phyloP scores from a whole-genome alignment of 2,113 vertebrate species.

The Typhlomys cinereus region DNA sequence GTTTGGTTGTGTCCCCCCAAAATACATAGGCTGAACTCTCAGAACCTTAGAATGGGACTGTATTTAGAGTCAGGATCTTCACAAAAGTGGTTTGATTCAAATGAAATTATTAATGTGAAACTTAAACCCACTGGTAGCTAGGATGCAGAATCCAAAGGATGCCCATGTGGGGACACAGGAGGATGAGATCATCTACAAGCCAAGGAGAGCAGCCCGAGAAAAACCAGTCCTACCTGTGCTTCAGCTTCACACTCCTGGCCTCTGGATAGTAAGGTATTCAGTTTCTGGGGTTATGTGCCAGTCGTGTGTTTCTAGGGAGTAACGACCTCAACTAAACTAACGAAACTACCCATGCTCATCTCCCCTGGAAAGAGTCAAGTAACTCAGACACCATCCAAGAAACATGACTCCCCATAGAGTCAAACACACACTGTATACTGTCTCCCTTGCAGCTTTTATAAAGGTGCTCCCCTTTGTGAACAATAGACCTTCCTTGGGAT shows the following conservation, averaged over 20 bases:
- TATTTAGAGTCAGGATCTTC: not conserved
- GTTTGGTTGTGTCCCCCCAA: not conserved
- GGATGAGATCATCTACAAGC: fast-evolving
- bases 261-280: not conserved
- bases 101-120: not conserved
- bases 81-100: not conserved
- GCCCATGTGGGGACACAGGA: not conserved
- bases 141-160: too few relatives aligned
- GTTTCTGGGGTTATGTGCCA: fast-evolving
- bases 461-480: not conserved
- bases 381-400: not conserved
- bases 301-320: fast-evolving
- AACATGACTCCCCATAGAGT: fast-evolving
- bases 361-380: not conserved
- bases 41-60: not conserved
- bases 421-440: too few relatives aligned
- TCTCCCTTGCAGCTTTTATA: fast-evolving
- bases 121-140: not conserved
- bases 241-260: not conserved
- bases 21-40: fast-evolving
- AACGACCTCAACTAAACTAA: fast-evolving
- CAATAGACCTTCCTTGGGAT: not conserved
- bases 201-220: not conserved
- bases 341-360: fast-evolving
- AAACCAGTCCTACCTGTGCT: not conserved